Base-by-base conservation (phyloP, 2,888 invertebrate species). In the Trissolcus japonicus region DNA sequence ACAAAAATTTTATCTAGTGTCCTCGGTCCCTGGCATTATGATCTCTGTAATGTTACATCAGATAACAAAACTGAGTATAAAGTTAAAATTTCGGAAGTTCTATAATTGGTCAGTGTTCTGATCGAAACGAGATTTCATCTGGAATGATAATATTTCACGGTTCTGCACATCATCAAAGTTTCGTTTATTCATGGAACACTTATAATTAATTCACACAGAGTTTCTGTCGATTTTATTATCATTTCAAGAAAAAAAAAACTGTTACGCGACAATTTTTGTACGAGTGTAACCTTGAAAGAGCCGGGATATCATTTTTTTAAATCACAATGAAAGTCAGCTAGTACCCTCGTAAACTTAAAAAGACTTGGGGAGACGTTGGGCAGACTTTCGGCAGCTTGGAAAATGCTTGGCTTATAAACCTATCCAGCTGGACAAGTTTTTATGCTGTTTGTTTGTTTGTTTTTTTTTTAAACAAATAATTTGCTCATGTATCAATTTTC, bases 141-240 rank as follows among this genome's bases (percentile, higher is more conserved):
- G 41, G 61, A 74, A 55, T 41, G 56, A 67, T 67, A 51, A 62
- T 74, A 74, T 74, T 74, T 74, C 67, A 67, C 67, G 74, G 56
- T 66, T 51, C 35, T 16, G 46, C 61, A 53, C 67, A 62, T 62
- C 43, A 67, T 68, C 62, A 68, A 62, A 62, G 62, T 62, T 50
- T 62, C 56, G 57, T 74, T 74, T 62, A 68, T 74, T 74, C 62
- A 67, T 68, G 66, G 67, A 74, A 74, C 46, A 29, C 48, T 74
- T 29, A 74, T 67, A 62, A 74, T 67, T 74, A 74, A 67, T 74
- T 74, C 61, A 61, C 35, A 67, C 53, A 57, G 51, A 61, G 56
- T 61, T 74, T 57, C 55, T 13, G 46, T 60, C 35, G 25, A 67
- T 53, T 74, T 62, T 67, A 74, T 25, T 56, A 57, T 62, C 61